Base-by-base conservation (phyloP, 2,888 invertebrate genomes). In the Microdon myrmicae region DNA sequence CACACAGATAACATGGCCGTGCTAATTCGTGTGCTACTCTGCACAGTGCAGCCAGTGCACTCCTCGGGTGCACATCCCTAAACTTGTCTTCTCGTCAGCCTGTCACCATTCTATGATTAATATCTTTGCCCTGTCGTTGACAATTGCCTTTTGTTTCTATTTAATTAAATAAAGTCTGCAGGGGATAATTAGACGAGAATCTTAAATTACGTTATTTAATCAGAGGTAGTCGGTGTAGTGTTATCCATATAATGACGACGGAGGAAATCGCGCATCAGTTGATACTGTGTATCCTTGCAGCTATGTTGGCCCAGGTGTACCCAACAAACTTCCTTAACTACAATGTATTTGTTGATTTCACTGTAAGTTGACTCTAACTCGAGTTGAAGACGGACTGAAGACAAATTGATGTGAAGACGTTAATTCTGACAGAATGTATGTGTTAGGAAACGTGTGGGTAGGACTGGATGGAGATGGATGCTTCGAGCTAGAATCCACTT, bases 151-250 rank as follows among this genome's bases (percentile, higher is more conserved):
- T 61, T 61, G 60, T 61, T 48, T 49, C 43, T 43, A 44, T 61
- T 47, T 61, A 61, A 61, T 61, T 61, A 48, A 61, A 55, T 61
- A 37, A 49, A 55, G 39, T 55, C 55, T 37, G 37, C 25, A 41
- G 60, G 37, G 60, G 38, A 55, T 61, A 61, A 61, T 61, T 61
- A 61, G 55, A 61, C 43, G 43, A 34, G 55, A 61, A 55, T 61
- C 48, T 44, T 55, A 55, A 61, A 61, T 61, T 61, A 55, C 55
- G 23, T 61, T 61, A 37, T 43, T 48, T 60, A 54, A 60, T 55
- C 48, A 48, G 37, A 12, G 35, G 44, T 44, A 44, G 48, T 56
- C 49, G 56, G 44, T 44, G 61, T 61, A 56, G 43, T 56, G 61
- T 55, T 38, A 48, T 38, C 28, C 38, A 43, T 48, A 55, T 55